Evolutionary conservation across 2,888 invertebrate genomes (phyloP), one percentile per base, ranked within the genome.

Genomic region (Tenthredo distinguenda): DNA sequence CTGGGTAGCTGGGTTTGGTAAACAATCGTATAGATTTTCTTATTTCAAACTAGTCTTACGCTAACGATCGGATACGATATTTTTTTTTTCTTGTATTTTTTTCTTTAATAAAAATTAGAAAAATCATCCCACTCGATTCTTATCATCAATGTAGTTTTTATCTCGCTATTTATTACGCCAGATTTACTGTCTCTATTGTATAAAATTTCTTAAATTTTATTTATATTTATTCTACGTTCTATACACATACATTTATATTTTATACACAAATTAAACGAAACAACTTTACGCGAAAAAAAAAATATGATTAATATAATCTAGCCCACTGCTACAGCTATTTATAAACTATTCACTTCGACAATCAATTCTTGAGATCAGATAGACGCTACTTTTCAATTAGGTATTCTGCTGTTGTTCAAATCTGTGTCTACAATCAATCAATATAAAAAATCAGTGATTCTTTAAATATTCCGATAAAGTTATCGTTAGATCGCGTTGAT

Each of bases 231-330:
- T 34, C 40, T 74, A 74, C n/a, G 15, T 50, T 77, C 77, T 77
- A 77, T 77, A 77, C 77, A 77, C 77, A 77, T 47, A 47, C 31
- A 77, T 74, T 43, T 21, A 77, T 77, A 50, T 50, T 47, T 77
- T 50, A 77, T 77, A 77, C 47, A 50, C 50, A 74, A 74, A 74
- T 43, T 74, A n/a, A 43, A 43, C 21, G 74, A 31, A 74, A 74
- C 40, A 74, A 74, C 2, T 31, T 21, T n/a, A 31, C 40, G 74
- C 74, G 34, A 21, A 74, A 43, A 18, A 40, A 40, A 31, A 71
- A 18, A 34, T 50, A 31, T 72, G 34, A n/a, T n/a, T 50, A 18
- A 50, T 50, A 68, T 68, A 26, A 68, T 68, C 31, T 34, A 68
- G 31, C 34, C 34, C 68, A 68, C 34, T 68, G 34, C 68, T 68